These are phyloP conservation scores for Nannospalax galili DNA, from an alignment of 2,113 vertebrate genomes.

Conservation along the genomic window DNA sequence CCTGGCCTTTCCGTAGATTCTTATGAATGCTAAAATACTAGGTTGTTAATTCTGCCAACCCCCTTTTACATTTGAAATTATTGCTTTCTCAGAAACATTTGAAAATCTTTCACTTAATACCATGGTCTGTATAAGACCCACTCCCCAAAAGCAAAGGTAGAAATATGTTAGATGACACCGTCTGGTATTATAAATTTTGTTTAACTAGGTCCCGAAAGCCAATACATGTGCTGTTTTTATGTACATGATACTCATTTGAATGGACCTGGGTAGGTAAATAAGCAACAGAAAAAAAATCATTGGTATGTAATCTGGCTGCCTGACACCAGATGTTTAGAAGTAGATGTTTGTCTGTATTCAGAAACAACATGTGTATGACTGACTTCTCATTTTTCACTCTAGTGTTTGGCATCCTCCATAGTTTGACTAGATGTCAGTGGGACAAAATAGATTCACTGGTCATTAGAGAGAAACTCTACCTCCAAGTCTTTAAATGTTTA, in stretches of 20 bases:
- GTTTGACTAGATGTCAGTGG: neutral
- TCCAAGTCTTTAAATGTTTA: slow-evolving; percentile 24
- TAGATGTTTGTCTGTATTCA: neutral
- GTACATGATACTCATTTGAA: neutral
- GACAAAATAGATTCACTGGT: neutral
- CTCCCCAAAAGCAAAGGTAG: neutral
- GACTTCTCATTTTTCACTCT: slow-evolving; percentile 25
- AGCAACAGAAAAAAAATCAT: neutral
- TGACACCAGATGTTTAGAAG: neutral
- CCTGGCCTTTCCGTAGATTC: neutral
- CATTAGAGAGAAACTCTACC: neutral
- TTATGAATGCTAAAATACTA: neutral
- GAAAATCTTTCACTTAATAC: neutral
- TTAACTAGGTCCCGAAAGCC: neutral
- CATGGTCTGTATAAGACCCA: neutral
- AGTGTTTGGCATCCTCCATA: neutral
- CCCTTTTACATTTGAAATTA: slow-evolving; percentile 39
- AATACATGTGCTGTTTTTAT: neutral
- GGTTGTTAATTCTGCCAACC: slow-evolving; percentile 24
- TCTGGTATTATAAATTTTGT: neutral
- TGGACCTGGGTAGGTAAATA: neutral
- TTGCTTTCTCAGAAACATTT: slow-evolving; percentile 27
- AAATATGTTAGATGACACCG: neutral
- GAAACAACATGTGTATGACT: neutral
- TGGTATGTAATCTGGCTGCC: neutral